Evolutionary conservation across 2,797 vertebrate species (phyloP), one percentile per base, ranked within the genome.

Genomic region (Sparidentex hasta): DNA sequence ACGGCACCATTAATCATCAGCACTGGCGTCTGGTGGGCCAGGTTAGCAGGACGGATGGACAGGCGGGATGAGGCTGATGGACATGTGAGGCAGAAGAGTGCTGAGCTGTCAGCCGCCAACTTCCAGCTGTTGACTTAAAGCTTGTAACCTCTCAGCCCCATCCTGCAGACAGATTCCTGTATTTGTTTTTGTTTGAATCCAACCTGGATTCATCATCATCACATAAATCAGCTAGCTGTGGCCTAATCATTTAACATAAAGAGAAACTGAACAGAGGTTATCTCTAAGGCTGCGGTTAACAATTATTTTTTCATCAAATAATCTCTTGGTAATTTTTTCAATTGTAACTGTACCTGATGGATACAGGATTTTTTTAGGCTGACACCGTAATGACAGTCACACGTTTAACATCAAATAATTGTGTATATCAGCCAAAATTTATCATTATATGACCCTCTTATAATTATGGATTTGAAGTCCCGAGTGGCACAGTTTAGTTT

Each of bases 161-260:
- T 76, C 77, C 72, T 71, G 56, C 20, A 5, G 71, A 82, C 46
- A 20, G 54, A 82, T 74, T 78, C 65, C 43, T 29, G 11, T 70
- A 44, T 82, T 85, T 87, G 79, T 89, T 92, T 89, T 82, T 62
- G 25, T 83, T 84, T 77, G 47, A 81, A 61, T 84, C n/a, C 38
- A 54, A 80, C 69, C 78, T 63, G 75, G 63, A 86, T 88, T 86
- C 70, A 65, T 81, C 72, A 82, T 80, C 77, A 71, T 50, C 13
- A 23, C 68, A 80, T 79, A 70, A 83, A 86, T 90, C 83, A 82
- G 38, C 46, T 55, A 33, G 52, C 38, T 0, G 25, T 57, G 68
- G 20, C 3, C 55, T 81, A 74, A 67, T 79, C 38, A 23, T 69
- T 83, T 18, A 78, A 65, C 64, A 44, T 64, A n/a, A 55, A 51